These are phyloP conservation scores for Bombyx mori DNA, from an alignment of 1,140 invertebrate species.

Conservation along the genomic window ASM3026992v2 NC_085122.1:13549501-13550000, in stretches of 20 bases:
- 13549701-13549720: slow-evolving; percentile 17
- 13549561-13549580: neutral
- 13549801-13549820: slow-evolving; percentile 28
- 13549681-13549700: slow-evolving; percentile 9
- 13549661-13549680: slow-evolving; percentile 13
- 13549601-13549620: slow-evolving; percentile 10
- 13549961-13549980: slow-evolving; percentile 13
- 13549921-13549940: slow-evolving; percentile 28
- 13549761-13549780: slow-evolving; percentile 22
- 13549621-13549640: slow-evolving; percentile 14
- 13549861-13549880: slow-evolving; percentile 30
- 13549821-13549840: slow-evolving; percentile 26
- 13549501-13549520: neutral
- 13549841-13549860: slow-evolving; percentile 29
- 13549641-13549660: slow-evolving; percentile 3
- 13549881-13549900: slow-evolving; percentile 30
- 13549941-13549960: slow-evolving; percentile 21
- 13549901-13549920: slow-evolving; percentile 36
- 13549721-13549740: slow-evolving; percentile 17
- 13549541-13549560: neutral
- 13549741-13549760: slow-evolving; percentile 27
- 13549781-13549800: slow-evolving; percentile 21
- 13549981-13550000: slow-evolving; percentile 41
- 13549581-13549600: slow-evolving; percentile 8
- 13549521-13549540: too few relatives aligned